Evolutionary conservation across 2,797 vertebrate genomes (phyloP).

Genomic region (Mastacembelus armatus): DNA sequence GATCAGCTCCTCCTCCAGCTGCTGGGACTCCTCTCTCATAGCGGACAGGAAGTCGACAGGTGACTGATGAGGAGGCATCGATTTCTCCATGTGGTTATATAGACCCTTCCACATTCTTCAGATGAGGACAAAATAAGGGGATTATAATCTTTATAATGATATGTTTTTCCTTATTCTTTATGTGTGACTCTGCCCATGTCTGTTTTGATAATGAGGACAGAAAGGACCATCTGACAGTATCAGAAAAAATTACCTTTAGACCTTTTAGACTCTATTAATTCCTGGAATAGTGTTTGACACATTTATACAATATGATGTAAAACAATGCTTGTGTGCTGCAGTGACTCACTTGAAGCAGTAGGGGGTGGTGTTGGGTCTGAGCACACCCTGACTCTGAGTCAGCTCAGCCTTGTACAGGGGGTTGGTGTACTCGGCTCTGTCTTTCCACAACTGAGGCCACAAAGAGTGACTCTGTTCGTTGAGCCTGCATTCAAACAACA

Average conservation of each 20-base stretch:
- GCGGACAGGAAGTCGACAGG: conserved; percentile 90
- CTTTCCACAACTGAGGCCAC: conserved; percentile 94
- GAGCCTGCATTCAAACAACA: conserved; percentile 79
- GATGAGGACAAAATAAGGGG: background rate
- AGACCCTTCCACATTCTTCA: conserved; percentile 96
- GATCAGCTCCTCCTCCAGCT: conserved; percentile 92
- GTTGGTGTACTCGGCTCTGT: conserved; percentile 87
- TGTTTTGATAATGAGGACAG: too few relatives aligned
- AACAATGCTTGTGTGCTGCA: conserved; percentile 8
- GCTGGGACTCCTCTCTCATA: conserved; percentile 92
- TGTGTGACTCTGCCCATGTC: too few relatives aligned
- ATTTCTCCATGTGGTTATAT: conserved; percentile 91
- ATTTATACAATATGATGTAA: too few relatives aligned
- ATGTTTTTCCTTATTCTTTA: too few relatives aligned
- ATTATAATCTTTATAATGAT: background rate
- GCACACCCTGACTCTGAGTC: conserved; percentile 86
- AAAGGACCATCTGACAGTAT: too few relatives aligned
- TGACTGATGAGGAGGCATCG: conserved; percentile 88
- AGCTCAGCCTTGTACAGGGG: conserved; percentile 89
- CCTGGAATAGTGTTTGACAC: too few relatives aligned
- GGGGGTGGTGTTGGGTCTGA: conserved; percentile 87
- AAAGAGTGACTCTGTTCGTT: conserved; percentile 90
- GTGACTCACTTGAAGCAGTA: conserved; percentile 93
- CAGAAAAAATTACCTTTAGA: too few relatives aligned
- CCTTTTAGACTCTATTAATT: too few relatives aligned